Evolutionary conservation across 2,113 vertebrate species (phyloP).

Genomic region (Corvus hawaiiensis): DNA sequence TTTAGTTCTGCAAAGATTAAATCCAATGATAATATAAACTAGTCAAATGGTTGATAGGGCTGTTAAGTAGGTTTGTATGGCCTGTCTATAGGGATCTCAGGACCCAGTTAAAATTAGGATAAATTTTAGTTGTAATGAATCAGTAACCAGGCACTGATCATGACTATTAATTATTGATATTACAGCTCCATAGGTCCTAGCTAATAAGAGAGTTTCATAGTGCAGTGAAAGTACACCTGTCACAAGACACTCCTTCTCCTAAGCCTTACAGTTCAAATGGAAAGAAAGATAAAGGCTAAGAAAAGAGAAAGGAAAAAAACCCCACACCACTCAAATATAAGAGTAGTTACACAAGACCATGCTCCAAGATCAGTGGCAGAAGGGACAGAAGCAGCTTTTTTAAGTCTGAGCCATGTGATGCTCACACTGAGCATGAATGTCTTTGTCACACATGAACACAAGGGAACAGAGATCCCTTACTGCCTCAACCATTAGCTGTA

Average conservation of each 20-base stretch:
- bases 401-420: rapidly evolving
- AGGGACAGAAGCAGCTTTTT: neutral
- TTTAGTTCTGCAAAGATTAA: neutral
- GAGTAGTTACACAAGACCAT: neutral
- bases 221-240: neutral
- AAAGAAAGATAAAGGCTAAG: neutral
- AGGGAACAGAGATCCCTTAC: neutral
- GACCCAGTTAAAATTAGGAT: neutral
- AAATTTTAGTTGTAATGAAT: neutral
- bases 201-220: neutral
- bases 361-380: neutral
- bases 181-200: neutral
- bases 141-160: neutral
- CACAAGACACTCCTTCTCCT: neutral
- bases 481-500: neutral
- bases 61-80: neutral
- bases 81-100: neutral
- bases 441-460: neutral
- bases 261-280: neutral
- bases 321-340: rapidly evolving
- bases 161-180: conserved; percentile 19
- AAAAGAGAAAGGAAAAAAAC: neutral
- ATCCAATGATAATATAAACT: neutral
- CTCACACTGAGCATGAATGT: neutral
- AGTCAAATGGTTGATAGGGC: neutral